Conservation (phyloP, 2,113 vertebrate genomes). For the Noturus placidus region DNA sequence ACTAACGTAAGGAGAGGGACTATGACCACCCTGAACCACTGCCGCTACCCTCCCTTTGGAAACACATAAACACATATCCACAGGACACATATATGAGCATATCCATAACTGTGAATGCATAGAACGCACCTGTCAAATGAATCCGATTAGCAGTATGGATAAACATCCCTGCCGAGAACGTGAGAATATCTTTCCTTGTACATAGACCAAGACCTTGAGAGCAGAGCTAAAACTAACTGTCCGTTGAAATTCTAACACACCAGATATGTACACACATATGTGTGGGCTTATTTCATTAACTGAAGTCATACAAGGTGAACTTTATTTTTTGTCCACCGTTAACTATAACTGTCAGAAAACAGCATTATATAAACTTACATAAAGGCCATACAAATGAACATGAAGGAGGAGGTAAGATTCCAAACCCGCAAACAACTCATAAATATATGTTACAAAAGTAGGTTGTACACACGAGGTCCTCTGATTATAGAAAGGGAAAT, state of each 20-base stretch:
- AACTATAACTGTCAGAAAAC: neutral
- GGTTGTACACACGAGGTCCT: neutral
- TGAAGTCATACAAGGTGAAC: neutral
- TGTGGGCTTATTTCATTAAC: neutral
- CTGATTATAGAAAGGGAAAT: neutral
- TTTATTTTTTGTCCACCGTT: neutral
- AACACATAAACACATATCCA: constrained; percentile 50
- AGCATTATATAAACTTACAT: neutral
- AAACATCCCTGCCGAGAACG: neutral
- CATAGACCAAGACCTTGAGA: too few species aligned
- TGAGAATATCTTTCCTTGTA: neutral
- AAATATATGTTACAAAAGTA: neutral
- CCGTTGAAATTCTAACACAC: neutral
- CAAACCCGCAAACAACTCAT: neutral
- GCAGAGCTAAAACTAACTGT: neutral
- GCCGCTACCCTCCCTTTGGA: constrained; percentile 29
- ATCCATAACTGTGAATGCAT: constrained; percentile 34
- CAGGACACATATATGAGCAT: constrained; percentile 16
- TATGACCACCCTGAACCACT: constrained; percentile 45
- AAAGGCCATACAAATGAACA: neutral
- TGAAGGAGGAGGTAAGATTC: neutral
- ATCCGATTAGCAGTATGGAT: neutral
- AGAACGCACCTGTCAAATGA: constrained; percentile 35
- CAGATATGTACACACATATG: neutral
- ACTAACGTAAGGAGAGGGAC: constrained; percentile 23